Conservation (phyloP, 1,140 invertebrate genomes). For the Acromyrmex echinatior region DNA sequence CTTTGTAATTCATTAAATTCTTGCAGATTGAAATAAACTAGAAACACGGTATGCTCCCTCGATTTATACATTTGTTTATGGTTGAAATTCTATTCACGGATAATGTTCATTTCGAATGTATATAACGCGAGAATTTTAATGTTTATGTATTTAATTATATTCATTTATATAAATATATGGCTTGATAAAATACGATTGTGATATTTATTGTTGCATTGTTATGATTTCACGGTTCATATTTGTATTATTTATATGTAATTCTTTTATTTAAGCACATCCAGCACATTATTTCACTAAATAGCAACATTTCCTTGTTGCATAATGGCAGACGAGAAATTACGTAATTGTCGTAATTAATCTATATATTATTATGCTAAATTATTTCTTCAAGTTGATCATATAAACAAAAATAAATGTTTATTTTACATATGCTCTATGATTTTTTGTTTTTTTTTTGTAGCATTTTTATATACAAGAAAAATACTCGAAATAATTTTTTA, state of each 20-base stretch:
- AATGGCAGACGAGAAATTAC: background rate
- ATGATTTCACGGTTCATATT: background rate
- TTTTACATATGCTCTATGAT: conserved; percentile 26
- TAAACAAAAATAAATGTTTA: conserved; percentile 7
- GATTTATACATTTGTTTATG: background rate
- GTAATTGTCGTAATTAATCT: background rate
- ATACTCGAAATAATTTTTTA: background rate
- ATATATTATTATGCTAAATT: conserved; percentile 12
- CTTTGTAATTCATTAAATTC: conserved; percentile 32
- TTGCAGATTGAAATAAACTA: conserved; percentile 11
- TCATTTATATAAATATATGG: conserved; percentile 24
- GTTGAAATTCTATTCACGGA: background rate
- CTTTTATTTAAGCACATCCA: background rate
- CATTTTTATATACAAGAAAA: background rate
- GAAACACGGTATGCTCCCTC: background rate
- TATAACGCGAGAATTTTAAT: conserved; percentile 21
- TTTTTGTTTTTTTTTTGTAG: background rate
- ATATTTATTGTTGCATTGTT: conserved; percentile 5
- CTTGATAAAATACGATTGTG: background rate
- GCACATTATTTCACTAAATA: background rate
- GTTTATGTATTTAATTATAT: conserved; percentile 22
- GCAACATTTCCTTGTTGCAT: background rate
- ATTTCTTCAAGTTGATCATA: background rate
- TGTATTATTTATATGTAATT: background rate
- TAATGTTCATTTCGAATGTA: background rate